Percentiles rank a stretch among this genome's conserved stretches.
phyloP scores from a whole-genome alignment of 2,797 vertebrate species.

The Ctenosaura bakeri region DNA sequence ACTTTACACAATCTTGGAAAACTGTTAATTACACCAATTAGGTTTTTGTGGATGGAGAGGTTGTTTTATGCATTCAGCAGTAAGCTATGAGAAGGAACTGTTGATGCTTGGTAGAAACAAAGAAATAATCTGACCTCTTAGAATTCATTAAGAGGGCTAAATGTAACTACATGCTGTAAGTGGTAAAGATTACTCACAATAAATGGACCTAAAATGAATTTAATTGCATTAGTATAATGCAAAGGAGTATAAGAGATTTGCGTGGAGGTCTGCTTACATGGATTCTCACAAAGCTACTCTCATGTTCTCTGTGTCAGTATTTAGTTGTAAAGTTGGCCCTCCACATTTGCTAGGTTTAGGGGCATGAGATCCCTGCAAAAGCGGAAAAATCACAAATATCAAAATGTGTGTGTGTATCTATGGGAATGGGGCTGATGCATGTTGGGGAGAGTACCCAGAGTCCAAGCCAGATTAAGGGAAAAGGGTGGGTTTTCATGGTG shows the following conservation, averaged over 20 bases:
- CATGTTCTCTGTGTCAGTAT: neutral
- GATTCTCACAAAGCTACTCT: neutral
- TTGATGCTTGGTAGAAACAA: neutral
- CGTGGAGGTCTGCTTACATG: neutral
- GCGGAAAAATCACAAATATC: no score
- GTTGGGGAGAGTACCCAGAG: no score
- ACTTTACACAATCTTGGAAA: neutral
- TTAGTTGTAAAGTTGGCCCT: no score
- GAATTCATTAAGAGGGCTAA: neutral
- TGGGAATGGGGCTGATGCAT: no score
- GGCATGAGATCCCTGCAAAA: no score
- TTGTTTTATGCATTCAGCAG: neutral
- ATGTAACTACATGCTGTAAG: neutral
- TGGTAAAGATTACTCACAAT: neutral
- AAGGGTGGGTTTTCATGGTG: no score
- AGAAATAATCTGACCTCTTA: neutral
- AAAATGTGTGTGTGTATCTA: no score
- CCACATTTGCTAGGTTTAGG: no score
- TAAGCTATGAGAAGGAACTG: neutral
- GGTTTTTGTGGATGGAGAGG: neutral
- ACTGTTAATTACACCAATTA: neutral
- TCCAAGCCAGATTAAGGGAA: no score
- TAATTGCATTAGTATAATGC: neutral
- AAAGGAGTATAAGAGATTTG: neutral
- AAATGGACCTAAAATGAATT: neutral